These are phyloP conservation scores for Dinomys branickii DNA, from an alignment of 2,113 vertebrate genomes.

Conservation along the genomic window DNA sequence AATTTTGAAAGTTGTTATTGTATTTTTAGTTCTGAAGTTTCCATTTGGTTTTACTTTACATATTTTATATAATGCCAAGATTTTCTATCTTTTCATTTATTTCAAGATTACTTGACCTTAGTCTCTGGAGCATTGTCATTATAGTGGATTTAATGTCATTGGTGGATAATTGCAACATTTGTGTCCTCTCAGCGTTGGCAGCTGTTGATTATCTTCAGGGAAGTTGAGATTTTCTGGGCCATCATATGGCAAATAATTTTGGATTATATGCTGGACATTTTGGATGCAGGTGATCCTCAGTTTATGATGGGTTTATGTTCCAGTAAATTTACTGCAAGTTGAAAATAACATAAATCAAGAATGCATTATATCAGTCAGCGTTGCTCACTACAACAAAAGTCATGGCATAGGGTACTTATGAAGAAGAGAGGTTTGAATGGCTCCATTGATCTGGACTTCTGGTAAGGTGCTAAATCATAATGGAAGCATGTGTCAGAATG, in stretches of 20 bases:
- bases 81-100: neutral
- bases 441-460: neutral
- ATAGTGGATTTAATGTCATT: neutral
- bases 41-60: neutral
- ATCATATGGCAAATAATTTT: neutral
- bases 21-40: conserved; percentile 1
- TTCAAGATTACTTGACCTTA: neutral
- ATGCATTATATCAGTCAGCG: neutral
- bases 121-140: neutral
- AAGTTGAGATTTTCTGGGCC: neutral
- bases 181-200: neutral
- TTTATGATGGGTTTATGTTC: neutral
- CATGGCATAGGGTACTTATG: neutral
- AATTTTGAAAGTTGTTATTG: neutral
- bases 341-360: neutral
- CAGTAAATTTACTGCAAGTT: neutral
- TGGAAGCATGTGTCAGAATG: neutral
- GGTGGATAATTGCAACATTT: neutral
- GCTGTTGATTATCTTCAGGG: neutral
- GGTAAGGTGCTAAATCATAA: neutral
- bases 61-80: neutral
- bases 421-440: neutral
- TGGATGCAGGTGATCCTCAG: neutral
- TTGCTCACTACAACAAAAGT: neutral
- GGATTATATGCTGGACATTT: neutral